Evolutionary conservation across 2,113 vertebrate genomes (phyloP).

Genomic region (Podarcis muralis): DNA sequence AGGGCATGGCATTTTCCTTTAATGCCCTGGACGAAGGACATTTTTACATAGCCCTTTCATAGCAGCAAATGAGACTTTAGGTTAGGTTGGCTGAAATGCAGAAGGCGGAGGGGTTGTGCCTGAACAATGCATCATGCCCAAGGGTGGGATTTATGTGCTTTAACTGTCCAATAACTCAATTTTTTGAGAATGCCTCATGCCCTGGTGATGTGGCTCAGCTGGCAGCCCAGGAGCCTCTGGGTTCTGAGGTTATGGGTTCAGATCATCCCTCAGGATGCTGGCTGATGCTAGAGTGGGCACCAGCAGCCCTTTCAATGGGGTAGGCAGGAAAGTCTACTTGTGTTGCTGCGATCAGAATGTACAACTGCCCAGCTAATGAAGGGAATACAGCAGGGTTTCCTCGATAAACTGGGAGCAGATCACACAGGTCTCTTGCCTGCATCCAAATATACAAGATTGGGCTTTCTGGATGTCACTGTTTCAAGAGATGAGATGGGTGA

Average conservation of each 20-base stretch:
- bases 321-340: not conserved
- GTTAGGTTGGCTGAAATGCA: not conserved
- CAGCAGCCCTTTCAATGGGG: not conserved
- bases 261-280: not conserved
- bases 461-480: not conserved
- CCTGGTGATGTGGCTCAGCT: slow-evolving; percentile 12
- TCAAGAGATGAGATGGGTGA: not conserved
- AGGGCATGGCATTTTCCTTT: not conserved
- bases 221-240: slow-evolving; percentile 1
- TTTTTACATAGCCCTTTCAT: not conserved
- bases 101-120: not conserved
- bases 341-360: not conserved
- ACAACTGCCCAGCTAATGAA: not conserved
- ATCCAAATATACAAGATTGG: not conserved
- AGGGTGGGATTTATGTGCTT: not conserved
- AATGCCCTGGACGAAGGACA: not conserved
- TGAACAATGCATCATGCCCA: not conserved
- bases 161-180: not conserved
- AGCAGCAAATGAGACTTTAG: not conserved
- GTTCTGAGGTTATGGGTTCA: slow-evolving; percentile 8
- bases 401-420: not conserved
- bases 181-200: not conserved
- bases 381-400: not conserved
- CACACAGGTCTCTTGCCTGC: not conserved
- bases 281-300: not conserved